phyloP scores from a whole-genome alignment of 1,140 invertebrate species.

The Ostrea denselamellosa region DNA sequence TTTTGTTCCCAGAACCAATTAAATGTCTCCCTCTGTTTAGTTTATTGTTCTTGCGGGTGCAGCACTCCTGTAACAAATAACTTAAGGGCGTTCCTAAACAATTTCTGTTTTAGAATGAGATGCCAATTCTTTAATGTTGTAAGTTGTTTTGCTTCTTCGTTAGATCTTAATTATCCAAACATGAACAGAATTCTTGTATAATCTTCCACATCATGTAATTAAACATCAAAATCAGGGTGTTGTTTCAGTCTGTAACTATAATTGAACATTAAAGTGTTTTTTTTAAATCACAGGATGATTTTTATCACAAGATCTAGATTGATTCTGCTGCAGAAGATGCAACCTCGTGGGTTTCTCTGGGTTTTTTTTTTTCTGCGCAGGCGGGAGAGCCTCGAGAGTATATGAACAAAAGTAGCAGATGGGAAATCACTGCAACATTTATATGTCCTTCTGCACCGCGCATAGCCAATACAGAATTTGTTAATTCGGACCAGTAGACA shows the following conservation, averaged over 20 bases:
- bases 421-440: too few species aligned
- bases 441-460: too few species aligned
- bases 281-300: not conserved
- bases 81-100: conserved; percentile 32
- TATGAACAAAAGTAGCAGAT: too few species aligned
- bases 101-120: not conserved
- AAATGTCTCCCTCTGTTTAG: not conserved
- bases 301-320: not conserved
- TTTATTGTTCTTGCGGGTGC: not conserved
- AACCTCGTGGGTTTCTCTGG: too few species aligned
- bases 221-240: not conserved
- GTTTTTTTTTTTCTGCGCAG: not conserved
- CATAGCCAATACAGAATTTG: too few species aligned
- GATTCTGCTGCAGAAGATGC: not conserved
- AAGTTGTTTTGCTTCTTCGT: conserved; percentile 7
- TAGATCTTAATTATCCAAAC: conserved; percentile 15
- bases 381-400: too few species aligned
- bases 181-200: not conserved
- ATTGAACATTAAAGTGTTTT: conserved; percentile 3
- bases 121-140: conserved; percentile 31
- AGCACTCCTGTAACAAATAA: not conserved
- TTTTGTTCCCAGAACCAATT: too few species aligned
- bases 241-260: not conserved
- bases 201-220: not conserved
- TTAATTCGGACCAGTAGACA: too few species aligned